A percentile compares a stretch with the other conserved stretches of the same genome.
These are phyloP conservation scores for Lasioglossum malachurum DNA, from an alignment of 2,888 invertebrate genomes.

Conservation along the genomic window DNA sequence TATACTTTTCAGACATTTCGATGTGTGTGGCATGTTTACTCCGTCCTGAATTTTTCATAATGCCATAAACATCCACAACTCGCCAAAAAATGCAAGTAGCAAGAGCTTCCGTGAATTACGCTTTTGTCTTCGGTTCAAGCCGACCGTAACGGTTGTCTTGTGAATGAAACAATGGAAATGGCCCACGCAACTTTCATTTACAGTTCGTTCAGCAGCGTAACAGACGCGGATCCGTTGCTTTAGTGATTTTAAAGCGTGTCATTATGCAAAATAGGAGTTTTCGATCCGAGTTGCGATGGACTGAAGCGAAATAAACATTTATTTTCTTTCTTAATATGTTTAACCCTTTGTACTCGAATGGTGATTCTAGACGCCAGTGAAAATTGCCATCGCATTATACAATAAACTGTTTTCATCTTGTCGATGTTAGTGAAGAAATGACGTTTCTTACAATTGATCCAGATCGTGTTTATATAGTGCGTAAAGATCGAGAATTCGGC, in stretches of 20 bases:
- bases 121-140: not conserved
- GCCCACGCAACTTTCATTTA: conserved; percentile 15
- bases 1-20: not conserved
- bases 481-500: not conserved
- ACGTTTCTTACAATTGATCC: not conserved
- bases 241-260: not conserved
- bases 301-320: too few species aligned
- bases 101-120: not conserved
- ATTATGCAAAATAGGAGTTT: too few species aligned
- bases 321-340: too few species aligned
- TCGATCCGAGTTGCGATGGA: too few species aligned
- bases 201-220: not conserved
- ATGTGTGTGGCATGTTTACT: not conserved
- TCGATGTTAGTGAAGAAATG: too few species aligned
- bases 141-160: not conserved
- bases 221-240: not conserved
- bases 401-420: too few species aligned
- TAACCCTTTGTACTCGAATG: too few species aligned
- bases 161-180: not conserved
- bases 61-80: not conserved
- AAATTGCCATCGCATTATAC: too few species aligned
- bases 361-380: too few species aligned
- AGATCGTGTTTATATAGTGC: not conserved
- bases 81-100: not conserved
- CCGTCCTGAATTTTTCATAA: not conserved